Evolutionary conservation across 2,888 invertebrate species (phyloP), one percentile per base, ranked within the genome.

Genomic region (Campoplex nolae): DNA sequence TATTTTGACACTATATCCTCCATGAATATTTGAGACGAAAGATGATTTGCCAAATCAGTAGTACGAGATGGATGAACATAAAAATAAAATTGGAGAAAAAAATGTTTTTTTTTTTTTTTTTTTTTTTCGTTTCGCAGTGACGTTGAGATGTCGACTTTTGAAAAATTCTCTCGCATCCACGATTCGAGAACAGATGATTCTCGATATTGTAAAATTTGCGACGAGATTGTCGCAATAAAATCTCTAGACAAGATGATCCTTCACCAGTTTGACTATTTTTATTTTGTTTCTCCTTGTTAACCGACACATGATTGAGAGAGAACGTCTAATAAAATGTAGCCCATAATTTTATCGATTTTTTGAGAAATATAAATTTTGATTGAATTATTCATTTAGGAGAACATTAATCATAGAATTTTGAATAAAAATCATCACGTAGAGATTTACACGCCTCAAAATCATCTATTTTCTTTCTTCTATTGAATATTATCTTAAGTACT

Each of bases 241-340:
- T 79, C 62, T 81, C 85, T 81, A 83, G 85, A 81, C 83, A 86
- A 86, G 82, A 83, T 85, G 80, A 79, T 86, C 78, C n/a, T 62
- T 84, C 62, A 65, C 42, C 42, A 38, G 45, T 68, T 70, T 62
- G 42, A 18, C 6, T 85, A 51, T 67, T 16, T 7, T 68, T 56
- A n/a, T 56, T 35, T 51, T 56, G 51, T 75, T 45, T 35, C 62
- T 16, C 32, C 62, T 32, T 9, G 4, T 62, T 45, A 28, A n/a
- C 74, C 7, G 23, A 42, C 38, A 7, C 18, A 6, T 6, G 16
- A 7, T 62, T 16, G 4, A 54, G 54, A 35, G 54, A 42, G 18
- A 70, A 16, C 11, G 54, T 62, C 4, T 48, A 48, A 65, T 58
- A 23, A 38, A 32, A 51, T 32, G 32, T 54, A 3, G 62, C 45